A percentile compares a stretch with the other conserved stretches of the same genome.
Conservation (phyloP, 37 sponge, comb jelly and placozoan genomes). For the Aplysina aerophoba region DNA sequence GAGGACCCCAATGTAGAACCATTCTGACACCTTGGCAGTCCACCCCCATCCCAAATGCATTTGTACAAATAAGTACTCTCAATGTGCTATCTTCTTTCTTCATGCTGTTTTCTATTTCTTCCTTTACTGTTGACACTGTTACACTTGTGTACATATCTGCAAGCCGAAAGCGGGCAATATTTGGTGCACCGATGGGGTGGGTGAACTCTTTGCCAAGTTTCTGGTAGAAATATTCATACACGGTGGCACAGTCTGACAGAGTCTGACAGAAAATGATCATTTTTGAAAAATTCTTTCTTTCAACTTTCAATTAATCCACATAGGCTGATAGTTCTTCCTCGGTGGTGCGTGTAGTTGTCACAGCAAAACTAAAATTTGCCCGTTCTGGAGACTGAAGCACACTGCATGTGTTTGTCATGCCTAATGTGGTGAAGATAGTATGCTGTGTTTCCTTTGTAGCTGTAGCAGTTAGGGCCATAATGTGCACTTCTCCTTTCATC, state of each 20-base stretch:
- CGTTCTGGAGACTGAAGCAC: slow-evolving; percentile 1
- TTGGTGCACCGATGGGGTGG: slow-evolving; percentile 34
- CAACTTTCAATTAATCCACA: neutral
- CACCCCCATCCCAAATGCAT: slow-evolving; percentile 37
- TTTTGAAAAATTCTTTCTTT: slow-evolving; percentile 14
- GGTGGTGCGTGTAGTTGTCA: neutral
- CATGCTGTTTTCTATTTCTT: slow-evolving; percentile 34
- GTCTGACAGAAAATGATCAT: slow-evolving; percentile 35
- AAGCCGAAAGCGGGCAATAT: slow-evolving; percentile 31
- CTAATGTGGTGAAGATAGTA: slow-evolving; percentile 15
- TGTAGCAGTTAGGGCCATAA: slow-evolving; percentile 54
- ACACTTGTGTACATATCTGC: slow-evolving; percentile 46
- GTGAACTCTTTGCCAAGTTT: slow-evolving; percentile 31
- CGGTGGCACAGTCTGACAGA: slow-evolving; percentile 19
- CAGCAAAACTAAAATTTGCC: slow-evolving; percentile 27
- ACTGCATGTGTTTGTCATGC: slow-evolving; percentile 35
- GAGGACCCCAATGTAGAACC: slow-evolving; percentile 30
- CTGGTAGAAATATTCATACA: slow-evolving; percentile 10
- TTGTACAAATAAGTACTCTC: slow-evolving; percentile 25
- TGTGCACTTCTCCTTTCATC: slow-evolving; percentile 23
- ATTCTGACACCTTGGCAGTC: slow-evolving; percentile 27
- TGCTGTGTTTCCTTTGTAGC: slow-evolving; percentile 31
- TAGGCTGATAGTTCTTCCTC: neutral
- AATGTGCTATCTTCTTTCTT: slow-evolving; percentile 27
- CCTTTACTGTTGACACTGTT: slow-evolving; percentile 21